Conservation (phyloP, 2,113 vertebrate genomes). For the Triplophysa rosa region DNA sequence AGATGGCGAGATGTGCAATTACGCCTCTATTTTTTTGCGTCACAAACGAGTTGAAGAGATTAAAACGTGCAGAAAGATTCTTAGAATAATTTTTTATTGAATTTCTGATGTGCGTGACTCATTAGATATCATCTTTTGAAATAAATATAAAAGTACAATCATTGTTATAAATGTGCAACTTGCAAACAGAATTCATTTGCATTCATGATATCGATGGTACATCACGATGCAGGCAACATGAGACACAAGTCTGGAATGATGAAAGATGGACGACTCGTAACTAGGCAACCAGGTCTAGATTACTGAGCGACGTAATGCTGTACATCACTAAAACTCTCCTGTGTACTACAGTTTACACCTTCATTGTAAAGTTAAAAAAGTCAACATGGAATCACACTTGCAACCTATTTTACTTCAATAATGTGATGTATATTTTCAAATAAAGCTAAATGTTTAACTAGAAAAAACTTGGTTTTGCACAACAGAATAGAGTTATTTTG, state of each 20-base stretch:
- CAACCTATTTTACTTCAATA: too few relatives aligned
- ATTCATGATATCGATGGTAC: conserved; percentile 71
- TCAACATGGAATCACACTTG: too few relatives aligned
- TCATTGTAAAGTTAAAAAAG: background rate
- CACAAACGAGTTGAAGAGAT: background rate
- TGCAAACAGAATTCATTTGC: conserved; percentile 73
- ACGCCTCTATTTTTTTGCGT: background rate
- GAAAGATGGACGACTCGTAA: background rate
- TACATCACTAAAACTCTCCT: background rate
- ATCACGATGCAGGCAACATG: conserved; percentile 71
- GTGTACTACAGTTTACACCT: background rate
- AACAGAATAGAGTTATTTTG: too few relatives aligned
- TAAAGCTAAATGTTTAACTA: too few relatives aligned
- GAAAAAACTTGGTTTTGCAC: too few relatives aligned
- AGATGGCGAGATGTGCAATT: background rate
- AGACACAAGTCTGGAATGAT: conserved; percentile 51
- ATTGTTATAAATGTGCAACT: conserved; percentile 81
- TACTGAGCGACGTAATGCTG: background rate
- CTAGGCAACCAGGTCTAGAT: conserved; percentile 32
- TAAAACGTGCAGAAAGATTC: conserved; percentile 4
- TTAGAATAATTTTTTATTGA: conserved; percentile 56
- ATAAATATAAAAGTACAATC: conserved; percentile 83
- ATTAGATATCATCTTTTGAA: conserved; percentile 65
- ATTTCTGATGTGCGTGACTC: conserved; percentile 37
- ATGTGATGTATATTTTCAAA: too few relatives aligned